These are phyloP conservation scores for Pseudolycoriella hygida DNA, from an alignment of 2,888 invertebrate species.

Conservation along the genomic window DNA sequence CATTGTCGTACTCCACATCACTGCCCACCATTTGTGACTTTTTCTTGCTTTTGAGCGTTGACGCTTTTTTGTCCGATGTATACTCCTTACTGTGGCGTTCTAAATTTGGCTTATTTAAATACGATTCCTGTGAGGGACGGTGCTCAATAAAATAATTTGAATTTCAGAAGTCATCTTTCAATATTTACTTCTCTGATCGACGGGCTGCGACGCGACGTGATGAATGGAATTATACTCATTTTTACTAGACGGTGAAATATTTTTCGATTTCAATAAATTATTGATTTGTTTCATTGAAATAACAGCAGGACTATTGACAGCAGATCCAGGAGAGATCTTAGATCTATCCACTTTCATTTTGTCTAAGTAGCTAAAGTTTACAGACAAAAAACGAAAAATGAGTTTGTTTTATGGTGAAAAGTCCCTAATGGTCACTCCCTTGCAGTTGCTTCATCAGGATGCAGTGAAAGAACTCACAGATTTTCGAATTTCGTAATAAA, in stretches of 20 bases:
- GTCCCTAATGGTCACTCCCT: too few relatives aligned
- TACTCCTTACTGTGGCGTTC: background rate
- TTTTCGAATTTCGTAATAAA: too few relatives aligned
- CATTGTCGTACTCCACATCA: conserved; percentile 38
- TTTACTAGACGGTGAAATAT: background rate
- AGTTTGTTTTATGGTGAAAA: too few relatives aligned
- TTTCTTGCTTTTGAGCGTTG: conserved; percentile 8
- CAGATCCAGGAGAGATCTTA: background rate
- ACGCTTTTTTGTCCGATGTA: conserved; percentile 10
- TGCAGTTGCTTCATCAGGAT: too few relatives aligned
- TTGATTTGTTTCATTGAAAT: background rate
- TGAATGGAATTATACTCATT: background rate
- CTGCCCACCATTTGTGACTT: conserved; percentile 17
- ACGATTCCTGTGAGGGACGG: background rate
- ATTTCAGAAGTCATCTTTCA: background rate
- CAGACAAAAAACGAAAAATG: too few relatives aligned
- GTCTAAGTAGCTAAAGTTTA: background rate
- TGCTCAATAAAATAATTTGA: background rate
- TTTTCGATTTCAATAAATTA: background rate
- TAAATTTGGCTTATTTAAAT: background rate
- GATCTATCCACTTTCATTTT: background rate
- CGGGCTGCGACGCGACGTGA: background rate
- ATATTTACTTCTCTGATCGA: background rate
- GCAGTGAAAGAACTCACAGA: too few relatives aligned
- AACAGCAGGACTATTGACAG: background rate